Percentiles rank a stretch among this genome's conserved stretches.
These are phyloP conservation scores for Gavia stellata DNA, from an alignment of 2,113 vertebrate species.

Conservation along the genomic window DNA sequence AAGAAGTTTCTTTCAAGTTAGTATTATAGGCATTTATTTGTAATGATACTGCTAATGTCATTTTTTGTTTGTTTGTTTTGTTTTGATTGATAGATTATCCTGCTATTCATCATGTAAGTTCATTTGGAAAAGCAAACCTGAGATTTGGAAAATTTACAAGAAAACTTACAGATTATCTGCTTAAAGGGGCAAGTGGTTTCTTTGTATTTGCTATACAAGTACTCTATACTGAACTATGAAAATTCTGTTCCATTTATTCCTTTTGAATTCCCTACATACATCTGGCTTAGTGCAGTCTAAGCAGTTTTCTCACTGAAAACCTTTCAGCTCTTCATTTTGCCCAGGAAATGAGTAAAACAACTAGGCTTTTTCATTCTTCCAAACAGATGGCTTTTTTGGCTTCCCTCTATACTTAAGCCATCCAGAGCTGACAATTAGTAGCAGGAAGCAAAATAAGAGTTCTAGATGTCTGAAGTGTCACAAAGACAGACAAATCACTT, in stretches of 20 bases:
- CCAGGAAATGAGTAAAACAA: slow-evolving; percentile 67
- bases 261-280: slow-evolving; percentile 22
- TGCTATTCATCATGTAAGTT: neutral
- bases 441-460: slow-evolving; percentile 53
- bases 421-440: slow-evolving; percentile 49
- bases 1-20: neutral
- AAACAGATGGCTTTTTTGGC: slow-evolving; percentile 66
- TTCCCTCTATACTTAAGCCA: slow-evolving; percentile 31
- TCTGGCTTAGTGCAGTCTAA: slow-evolving; percentile 63
- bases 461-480: slow-evolving; percentile 14
- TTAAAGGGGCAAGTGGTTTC: neutral
- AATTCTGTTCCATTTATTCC: slow-evolving; percentile 6
- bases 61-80: neutral
- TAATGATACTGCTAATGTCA: neutral
- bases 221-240: slow-evolving; percentile 16
- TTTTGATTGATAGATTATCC: neutral
- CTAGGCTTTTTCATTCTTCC: slow-evolving; percentile 59
- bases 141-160: neutral
- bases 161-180: neutral
- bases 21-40: neutral
- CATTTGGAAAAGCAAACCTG: neutral
- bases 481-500: neutral
- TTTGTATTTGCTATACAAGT: neutral
- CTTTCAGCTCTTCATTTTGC: slow-evolving; percentile 62
- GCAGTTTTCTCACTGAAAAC: slow-evolving; percentile 63